Evolutionary conservation across 2,113 vertebrate genomes (phyloP).

Genomic region (Leptosomus discolor): DNA sequence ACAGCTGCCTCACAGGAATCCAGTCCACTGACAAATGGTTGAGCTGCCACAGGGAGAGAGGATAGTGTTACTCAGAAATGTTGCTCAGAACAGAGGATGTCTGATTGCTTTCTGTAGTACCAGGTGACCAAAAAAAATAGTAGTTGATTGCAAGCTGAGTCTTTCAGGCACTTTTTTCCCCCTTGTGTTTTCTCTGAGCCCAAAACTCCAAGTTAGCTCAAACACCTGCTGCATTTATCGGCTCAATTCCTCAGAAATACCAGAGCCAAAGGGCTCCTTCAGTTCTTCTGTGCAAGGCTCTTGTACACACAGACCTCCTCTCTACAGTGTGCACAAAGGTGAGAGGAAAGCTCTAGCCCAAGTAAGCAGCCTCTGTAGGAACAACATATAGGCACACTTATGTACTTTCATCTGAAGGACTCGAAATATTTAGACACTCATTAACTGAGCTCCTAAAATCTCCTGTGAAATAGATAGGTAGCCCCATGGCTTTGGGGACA

Average conservation of each 20-base stretch:
- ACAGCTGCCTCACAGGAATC: conserved; percentile 25
- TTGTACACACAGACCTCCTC: neutral
- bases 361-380: neutral
- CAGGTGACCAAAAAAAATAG: neutral
- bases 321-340: neutral
- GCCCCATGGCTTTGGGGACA: neutral
- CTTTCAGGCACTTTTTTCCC: neutral
- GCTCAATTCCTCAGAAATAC: neutral
- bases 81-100: neutral
- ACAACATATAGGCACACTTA: neutral
- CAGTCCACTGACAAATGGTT: neutral
- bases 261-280: neutral
- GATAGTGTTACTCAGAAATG: conserved; percentile 1
- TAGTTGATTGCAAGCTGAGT: neutral
- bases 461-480: neutral
- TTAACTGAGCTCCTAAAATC: neutral
- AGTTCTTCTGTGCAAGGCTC: neutral
- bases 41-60: neutral
- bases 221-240: neutral
- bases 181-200: neutral
- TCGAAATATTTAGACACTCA: neutral
- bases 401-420: neutral
- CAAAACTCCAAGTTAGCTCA: neutral
- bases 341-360: neutral
- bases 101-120: neutral